Evolutionary conservation across 2,888 invertebrate genomes (phyloP), one percentile per base, ranked within the genome.

Genomic region (Zhengitettix transpicula): DNA sequence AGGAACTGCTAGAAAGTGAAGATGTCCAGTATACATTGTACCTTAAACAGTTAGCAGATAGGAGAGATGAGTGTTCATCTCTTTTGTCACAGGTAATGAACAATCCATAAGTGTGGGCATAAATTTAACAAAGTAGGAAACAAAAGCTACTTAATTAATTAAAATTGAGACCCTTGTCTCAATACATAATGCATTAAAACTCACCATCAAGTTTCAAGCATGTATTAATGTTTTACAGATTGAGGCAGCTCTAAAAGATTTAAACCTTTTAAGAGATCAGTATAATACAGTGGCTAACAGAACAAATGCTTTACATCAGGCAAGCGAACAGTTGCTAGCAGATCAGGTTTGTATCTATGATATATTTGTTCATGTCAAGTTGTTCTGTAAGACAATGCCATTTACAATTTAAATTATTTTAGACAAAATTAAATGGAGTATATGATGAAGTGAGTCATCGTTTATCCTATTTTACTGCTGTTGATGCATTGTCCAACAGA

Each of bases 271-370:
- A 0, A 81, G 85, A 52, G 79, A 82, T 58, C 87, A 93, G 67
- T 95, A 93, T 70, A 81, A 85, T 58, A 81, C 87, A 69, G 95
- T 96, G 0, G 89, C 94, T 0, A 84, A 87, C 62, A 96, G 95
- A 75, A 97, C 96, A 0, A 92, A 89, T 71, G 89, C 92, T 0
- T 75, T 97, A 8, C 94, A 97, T 70, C 84, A 82, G 61, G 89
- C 91, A 65, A 96, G 96, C 71, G 94, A 96, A 69, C 89, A 95
- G 69, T 75, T 97, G 10, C 81, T 95, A 63, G 85, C 87, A 1
- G 93, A 96, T 70, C 95, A 80, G 74, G 78, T 78, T 63, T 59
- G 53, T 55, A 28, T 5, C 47, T 15, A n/a, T n/a, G 14, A 14
- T 47, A 47, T 47, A 7, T 9, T 15, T 15, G 1, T 14, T 9